Base-by-base conservation (phyloP, 2,797 vertebrate species). In the Syngnathus rostellatus region DNA sequence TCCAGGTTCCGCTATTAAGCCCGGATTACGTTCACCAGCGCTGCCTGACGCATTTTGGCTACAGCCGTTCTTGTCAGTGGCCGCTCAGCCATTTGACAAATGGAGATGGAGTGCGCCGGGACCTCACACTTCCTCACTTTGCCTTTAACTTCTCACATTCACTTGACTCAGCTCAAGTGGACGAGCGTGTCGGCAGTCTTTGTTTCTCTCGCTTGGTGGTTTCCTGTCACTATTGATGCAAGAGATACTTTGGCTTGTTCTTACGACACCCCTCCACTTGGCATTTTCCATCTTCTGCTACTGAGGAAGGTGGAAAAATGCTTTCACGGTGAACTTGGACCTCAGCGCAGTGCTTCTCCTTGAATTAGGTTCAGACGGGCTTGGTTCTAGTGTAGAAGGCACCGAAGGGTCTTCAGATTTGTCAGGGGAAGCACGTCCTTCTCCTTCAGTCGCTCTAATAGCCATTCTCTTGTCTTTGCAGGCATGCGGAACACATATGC, bases 401-500 rank as follows among this genome's bases (percentile, higher is more conserved):
- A 65, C 75, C 77, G 66, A 61, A 61, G 41, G 11, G 1, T 45
- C 43, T 71, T 76, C 66, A 74, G 65, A 61, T 65, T 63, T 65
- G 71, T 48, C 64, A 23, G 57, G 39, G 60, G 72, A 79, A 73
- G 72, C 77, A 63, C 64, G 65, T 76, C 71, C 73, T 62, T 69
- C 57, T 69, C 63, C 41, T 65, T 81, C 25, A 25, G 70, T 68
- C 75, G 63, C 72, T 68, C 62, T 55, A 59, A 40, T 1, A 63
- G 6, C 45, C 43, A n/a, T 12, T 51, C 16, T 39, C 23, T 25
- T 64, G 14, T 38, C 11, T 72, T 63, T 65, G 1, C 77, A 98
- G 97, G 95, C 66, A 88, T 98, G 55, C 89, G 95, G 79, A 94
- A 92, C 37, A 96, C 95, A 0, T 98, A 96, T 6, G 90, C 94